Base-by-base conservation (phyloP, 2,113 vertebrate genomes). In the Ptilorrhoa leucosticta region DNA sequence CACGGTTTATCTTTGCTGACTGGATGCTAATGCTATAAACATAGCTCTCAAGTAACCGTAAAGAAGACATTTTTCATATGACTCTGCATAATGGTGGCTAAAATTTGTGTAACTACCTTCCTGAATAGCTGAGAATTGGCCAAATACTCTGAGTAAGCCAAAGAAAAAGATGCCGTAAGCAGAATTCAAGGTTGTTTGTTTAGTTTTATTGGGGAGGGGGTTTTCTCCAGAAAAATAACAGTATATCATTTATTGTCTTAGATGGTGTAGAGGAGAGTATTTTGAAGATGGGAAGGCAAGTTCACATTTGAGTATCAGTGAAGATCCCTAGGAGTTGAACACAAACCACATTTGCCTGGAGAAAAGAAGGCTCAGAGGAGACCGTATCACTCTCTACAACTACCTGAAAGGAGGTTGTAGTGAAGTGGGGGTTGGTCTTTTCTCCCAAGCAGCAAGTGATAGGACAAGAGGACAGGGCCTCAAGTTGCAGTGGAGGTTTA, bases 171-270 rank as follows among this genome's bases (percentile, higher is more conserved):
- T 0, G 0, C 6, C 37, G 13, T 9, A 56, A 87, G 33, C 4
- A n/a, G 9, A 83, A 91, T n/a, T 57, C 15, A 44, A 61, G 9
- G 15, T 28, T 53, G 12, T 22, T 66, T 45, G 39, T 18, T 71
- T 69, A 10, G 22, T 53, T 71, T 53, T 58, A 10, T 35, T 5
- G 2, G 5, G 2, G 0, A n/a, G n/a, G n/a, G n/a, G n/a, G n/a
- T 6, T 56, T 3, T 1, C 4, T 14, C 14, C 68, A 10, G 23
- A 54, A 80, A 70, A 81, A 24, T 39, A 54, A 22, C 9, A 64
- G 18, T 10, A 45, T 23, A 48, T 30, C 3, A 14, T 66, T 89
- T 81, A 53, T 42, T 63, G 15, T 70, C 30, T 26, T 58, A 61
- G 7, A 13, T 44, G 26, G 33, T 39, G 9, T 11, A 76, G 37